Base-by-base conservation (phyloP, 2,888 invertebrate species). In the Octodonta nipae region DNA sequence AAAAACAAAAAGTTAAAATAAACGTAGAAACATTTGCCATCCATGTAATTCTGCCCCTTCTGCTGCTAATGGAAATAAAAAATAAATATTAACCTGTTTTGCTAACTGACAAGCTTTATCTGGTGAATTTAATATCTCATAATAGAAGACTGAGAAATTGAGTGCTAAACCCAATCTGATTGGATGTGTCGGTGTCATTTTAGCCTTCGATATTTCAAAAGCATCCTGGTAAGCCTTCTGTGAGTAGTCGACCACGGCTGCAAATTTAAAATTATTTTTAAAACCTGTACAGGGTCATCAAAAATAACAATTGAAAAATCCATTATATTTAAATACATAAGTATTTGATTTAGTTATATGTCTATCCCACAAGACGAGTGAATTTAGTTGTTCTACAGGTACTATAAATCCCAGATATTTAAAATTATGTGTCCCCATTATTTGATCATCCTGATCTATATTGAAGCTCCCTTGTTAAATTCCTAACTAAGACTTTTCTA, bases 161-260 rank as follows among this genome's bases (percentile, higher is more conserved):
- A 96, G 84, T 54, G 95, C 95, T 64, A 96, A 78, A 63, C 96
- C 96, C 70, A 96, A 83, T 66, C 95, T 81, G 71, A 96, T 96
- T 60, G 96, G 95, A 71, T 96, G 95, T 64, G 95, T 96, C 52
- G 95, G 89, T 72, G 88, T 88, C 93, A 96, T 92, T 80, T 92
- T 88, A 63, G 84, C 79, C 73, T 88, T 89, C 64, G 93, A 91
- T 66, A 89, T 87, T 75, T 92, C 91, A 72, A 92, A 91, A 63
- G 95, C 95, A 70, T 92, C 91, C 69, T 91, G 86, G 76, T 95
- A 95, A 61, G 95, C 89, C 73, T 88, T 85, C 76, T 92, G 88
- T 63, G 93, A 92, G 71, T 89, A 87, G 65, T 61, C 61, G 41
- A 61, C 60, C 35, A 62, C 61, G 45, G 61, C 60, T 61, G 92